These are phyloP conservation scores for Linnaemya vulpina DNA, from an alignment of 2,888 invertebrate genomes.

Conservation along the genomic window DNA sequence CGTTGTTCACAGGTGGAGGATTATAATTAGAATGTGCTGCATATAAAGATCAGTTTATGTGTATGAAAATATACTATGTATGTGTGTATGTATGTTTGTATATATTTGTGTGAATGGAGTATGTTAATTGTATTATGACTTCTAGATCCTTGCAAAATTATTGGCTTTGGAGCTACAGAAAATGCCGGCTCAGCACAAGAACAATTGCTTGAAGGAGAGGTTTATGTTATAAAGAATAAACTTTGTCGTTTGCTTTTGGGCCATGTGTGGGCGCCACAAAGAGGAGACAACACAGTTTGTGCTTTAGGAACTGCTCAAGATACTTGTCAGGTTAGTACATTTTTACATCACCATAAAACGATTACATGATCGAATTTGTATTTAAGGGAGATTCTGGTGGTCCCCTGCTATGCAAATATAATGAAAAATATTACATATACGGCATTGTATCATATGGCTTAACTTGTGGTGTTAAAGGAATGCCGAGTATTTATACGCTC, in stretches of 20 bases:
- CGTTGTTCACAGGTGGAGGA: no score
- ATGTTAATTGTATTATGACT: background rate
- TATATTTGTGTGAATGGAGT: no score
- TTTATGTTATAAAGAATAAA: conserved; percentile 77
- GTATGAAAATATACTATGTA: no score
- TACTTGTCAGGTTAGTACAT: conserved; percentile 78
- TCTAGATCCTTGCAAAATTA: conserved; percentile 79
- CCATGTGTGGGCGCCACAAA: conserved; percentile 80
- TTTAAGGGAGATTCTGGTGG: conserved; percentile 81
- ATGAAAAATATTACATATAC: conserved; percentile 77
- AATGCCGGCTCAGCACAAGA: conserved; percentile 79
- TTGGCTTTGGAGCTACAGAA: conserved; percentile 80
- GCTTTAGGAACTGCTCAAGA: conserved; percentile 80
- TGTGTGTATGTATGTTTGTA: no score
- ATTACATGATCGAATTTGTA: conserved; percentile 1
- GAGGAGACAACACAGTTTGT: conserved; percentile 80
- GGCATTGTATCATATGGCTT: conserved; percentile 81
- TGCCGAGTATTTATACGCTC: conserved; percentile 82
- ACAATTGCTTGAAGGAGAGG: conserved; percentile 77
- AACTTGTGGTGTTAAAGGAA: conserved; percentile 79
- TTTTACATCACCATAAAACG: background rate
- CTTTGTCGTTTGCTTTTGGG: conserved; percentile 78
- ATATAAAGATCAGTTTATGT: no score
- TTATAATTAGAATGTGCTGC: no score
- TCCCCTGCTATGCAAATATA: conserved; percentile 79